phyloP scores from a whole-genome alignment of 2,888 invertebrate genomes.

The Apamea epomidion region DNA sequence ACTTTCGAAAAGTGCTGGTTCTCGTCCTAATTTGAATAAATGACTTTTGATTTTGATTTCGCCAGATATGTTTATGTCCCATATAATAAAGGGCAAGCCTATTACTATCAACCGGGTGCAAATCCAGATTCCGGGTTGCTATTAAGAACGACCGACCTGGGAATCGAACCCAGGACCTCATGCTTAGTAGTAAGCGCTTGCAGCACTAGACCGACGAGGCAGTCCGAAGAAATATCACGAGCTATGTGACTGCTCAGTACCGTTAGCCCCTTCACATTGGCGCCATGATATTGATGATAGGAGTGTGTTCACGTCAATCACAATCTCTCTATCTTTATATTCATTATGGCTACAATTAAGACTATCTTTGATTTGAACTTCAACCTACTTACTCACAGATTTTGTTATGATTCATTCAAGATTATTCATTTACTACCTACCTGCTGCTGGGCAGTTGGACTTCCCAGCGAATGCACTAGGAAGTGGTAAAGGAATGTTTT shows the following conservation, averaged over 20 bases:
- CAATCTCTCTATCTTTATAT: not conserved
- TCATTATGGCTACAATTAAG: not conserved
- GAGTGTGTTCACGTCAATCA: not conserved
- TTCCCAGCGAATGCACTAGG: not conserved
- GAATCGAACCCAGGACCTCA: not conserved
- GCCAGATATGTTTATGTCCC: too few relatives aligned
- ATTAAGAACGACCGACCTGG: not conserved
- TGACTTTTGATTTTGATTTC: too few relatives aligned
- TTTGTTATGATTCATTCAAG: not conserved
- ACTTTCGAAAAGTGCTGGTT: too few relatives aligned
- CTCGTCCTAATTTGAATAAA: too few relatives aligned
- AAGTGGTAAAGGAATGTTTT: not conserved
- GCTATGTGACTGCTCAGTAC: not conserved
- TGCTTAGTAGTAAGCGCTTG: not conserved
- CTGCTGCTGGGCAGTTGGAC: too few relatives aligned
- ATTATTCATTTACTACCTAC: not conserved
- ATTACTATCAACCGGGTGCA: too few relatives aligned
- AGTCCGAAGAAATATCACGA: too few relatives aligned
- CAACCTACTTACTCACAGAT: not conserved
- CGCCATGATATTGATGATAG: not conserved
- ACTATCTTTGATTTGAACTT: not conserved
- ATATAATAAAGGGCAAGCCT: too few relatives aligned
- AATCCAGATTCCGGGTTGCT: not conserved
- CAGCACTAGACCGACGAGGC: too few relatives aligned
- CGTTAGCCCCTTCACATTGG: conserved; percentile 22